Evolutionary conservation across 2,113 vertebrate genomes (phyloP).

Genomic region (Heterotis niloticus): DNA sequence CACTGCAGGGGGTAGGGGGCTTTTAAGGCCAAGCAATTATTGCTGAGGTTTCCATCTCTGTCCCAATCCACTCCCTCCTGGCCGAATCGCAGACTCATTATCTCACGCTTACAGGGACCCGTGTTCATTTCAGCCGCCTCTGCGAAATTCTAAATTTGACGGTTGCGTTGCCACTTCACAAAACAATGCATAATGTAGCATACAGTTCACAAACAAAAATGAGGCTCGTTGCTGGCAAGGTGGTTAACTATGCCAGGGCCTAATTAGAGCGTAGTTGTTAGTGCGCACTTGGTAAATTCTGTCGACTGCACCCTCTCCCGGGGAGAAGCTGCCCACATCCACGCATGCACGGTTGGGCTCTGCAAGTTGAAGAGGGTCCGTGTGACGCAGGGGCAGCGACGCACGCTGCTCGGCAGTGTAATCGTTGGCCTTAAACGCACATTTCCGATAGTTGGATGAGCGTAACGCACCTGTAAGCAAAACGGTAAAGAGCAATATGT

Average conservation of each 20-base stretch:
- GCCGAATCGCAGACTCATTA: neutral
- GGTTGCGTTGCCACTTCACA: constrained; percentile 44
- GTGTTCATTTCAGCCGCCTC: neutral
- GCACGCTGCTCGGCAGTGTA: neutral
- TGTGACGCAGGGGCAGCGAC: too few species aligned
- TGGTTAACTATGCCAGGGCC: constrained; percentile 5
- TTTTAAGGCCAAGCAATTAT: constrained; percentile 1
- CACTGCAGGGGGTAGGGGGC: neutral
- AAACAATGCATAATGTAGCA: constrained; percentile 34
- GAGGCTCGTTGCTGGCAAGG: constrained; percentile 22
- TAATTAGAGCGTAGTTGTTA: constrained; percentile 23
- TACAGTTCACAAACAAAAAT: constrained; percentile 11
- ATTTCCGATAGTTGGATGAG: neutral
- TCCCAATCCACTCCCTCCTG: neutral
- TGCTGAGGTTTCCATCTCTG: constrained; percentile 13
- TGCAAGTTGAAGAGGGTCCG: neutral
- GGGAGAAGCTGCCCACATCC: neutral
- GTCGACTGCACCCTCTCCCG: too few species aligned
- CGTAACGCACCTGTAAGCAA: constrained; percentile 2
- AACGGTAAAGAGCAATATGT: neutral
- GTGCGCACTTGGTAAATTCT: neutral
- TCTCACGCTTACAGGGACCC: neutral
- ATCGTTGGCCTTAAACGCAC: neutral
- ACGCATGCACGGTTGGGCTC: neutral
- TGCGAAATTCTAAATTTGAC: constrained; percentile 48